Conservation (phyloP, 2,797 vertebrate species). For the Aplochiton taeniatus region DNA sequence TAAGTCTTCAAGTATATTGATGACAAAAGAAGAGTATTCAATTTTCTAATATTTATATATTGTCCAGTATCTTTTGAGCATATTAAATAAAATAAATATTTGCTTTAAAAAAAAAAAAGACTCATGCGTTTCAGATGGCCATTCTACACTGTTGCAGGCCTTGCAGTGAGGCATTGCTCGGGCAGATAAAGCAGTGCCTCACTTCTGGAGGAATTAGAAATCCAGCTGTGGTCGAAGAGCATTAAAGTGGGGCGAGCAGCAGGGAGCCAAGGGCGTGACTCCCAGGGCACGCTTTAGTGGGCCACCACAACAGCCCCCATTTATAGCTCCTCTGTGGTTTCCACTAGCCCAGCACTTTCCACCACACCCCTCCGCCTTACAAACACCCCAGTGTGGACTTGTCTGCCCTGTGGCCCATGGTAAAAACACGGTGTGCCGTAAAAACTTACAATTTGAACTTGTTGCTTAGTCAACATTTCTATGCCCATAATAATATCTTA, state of each 20-base stretch:
- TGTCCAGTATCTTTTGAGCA: conserved; percentile 55
- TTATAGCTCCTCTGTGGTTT: conserved; percentile 69
- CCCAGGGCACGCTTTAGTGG: conserved; percentile 45
- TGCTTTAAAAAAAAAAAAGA: conserved; percentile 48
- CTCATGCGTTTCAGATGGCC: not conserved
- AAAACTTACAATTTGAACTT: conserved; percentile 18
- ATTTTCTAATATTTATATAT: conserved; percentile 77
- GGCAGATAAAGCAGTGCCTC: conserved; percentile 26
- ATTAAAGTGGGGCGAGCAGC: not conserved
- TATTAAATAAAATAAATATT: conserved; percentile 67
- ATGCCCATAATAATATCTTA: conserved; percentile 20
- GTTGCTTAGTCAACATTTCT: not conserved
- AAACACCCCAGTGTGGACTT: conserved; percentile 7
- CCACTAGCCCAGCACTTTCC: conserved; percentile 60
- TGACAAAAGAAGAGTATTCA: conserved; percentile 39
- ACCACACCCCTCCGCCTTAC: conserved; percentile 14
- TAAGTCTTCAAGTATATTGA: conserved; percentile 43
- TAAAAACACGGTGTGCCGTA: conserved; percentile 20
- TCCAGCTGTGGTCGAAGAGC: conserved; percentile 30
- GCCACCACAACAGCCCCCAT: conserved; percentile 39
- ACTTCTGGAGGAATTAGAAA: conserved; percentile 14
- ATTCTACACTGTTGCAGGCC: conserved; percentile 14
- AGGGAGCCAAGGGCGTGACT: conserved; percentile 53
- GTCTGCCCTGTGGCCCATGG: conserved; percentile 14
- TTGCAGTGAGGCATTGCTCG: not conserved